Evolutionary conservation across 2,113 vertebrate species (phyloP), one percentile per base, ranked within the genome.

Genomic region (Puntigrus tetrazona): DNA sequence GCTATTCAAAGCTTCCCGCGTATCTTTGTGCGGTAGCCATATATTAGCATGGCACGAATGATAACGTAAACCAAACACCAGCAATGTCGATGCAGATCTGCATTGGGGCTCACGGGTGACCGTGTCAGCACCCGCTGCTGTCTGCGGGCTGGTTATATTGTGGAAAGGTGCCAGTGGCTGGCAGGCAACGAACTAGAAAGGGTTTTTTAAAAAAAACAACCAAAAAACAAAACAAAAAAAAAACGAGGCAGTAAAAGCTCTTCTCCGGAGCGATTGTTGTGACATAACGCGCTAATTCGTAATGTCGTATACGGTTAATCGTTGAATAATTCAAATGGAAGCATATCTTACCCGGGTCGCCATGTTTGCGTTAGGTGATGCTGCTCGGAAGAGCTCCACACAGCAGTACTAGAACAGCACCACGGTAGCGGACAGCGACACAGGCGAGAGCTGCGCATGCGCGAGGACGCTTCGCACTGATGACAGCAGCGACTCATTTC

Each of bases 341-440:
- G 38, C 1, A 31, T 78, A 1, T 87, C 93, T 94, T 94, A 94
- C 94, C 93, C 93, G 92, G 87, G 93, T 70, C 90, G 94, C 92
- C 94, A 95, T 95, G 90, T 92, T 94, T 88, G 76, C 89, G 88
- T 89, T 88, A 82, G 84, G 38, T 36, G 84, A 76, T 80, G 88
- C 82, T 89, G 47, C 59, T 84, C 89, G 86, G 63, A 22, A 22
- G 38, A 47, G 45, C 7, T 47, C 43, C 31, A 47, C 73, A 14
- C 86, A 20, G 59, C 41, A 81, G 45, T 8, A 85, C 81, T 86
- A 86, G 86, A 34, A 16, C 86, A 85, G 79, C 79, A 83, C 85
- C 27, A 55, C 76, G 20, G 61, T 4, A 85, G 41, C 47, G 82
- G 80, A 82, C 85, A 86, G 81, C 88, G 77, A 88, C 89, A 78